Percentiles rank a stretch among this genome's conserved stretches.
Conservation (phyloP, 2,888 invertebrate species). For the Papilio elwesi region DNA sequence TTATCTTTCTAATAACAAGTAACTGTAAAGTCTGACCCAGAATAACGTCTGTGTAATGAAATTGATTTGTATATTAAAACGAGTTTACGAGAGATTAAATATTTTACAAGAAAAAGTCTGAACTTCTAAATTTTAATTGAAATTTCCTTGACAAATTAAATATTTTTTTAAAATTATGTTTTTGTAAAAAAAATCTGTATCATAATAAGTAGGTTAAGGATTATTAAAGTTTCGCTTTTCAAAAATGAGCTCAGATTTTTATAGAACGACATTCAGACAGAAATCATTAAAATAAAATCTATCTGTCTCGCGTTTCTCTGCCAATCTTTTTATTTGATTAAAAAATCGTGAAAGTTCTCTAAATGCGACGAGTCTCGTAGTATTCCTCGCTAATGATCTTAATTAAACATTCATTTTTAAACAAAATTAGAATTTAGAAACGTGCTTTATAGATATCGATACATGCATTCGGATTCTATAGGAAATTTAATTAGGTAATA, state of each 20-base stretch:
- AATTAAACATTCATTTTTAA: slow-evolving; percentile 51
- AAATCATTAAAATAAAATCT: slow-evolving; percentile 31
- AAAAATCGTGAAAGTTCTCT: slow-evolving; percentile 16
- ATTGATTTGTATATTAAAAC: background rate
- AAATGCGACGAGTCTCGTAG: slow-evolving; percentile 8
- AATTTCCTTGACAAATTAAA: background rate
- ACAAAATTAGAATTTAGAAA: background rate
- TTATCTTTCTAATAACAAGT: slow-evolving; percentile 21
- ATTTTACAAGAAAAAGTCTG: no score
- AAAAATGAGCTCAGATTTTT: slow-evolving; percentile 33
- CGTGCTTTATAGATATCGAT: background rate
- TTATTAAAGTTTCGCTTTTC: slow-evolving; percentile 28
- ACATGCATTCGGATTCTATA: background rate
- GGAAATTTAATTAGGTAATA: background rate
- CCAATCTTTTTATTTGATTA: slow-evolving; percentile 28
- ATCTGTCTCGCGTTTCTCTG: slow-evolving; percentile 25
- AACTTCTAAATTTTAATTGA: slow-evolving; percentile 1
- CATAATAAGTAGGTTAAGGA: slow-evolving; percentile 24
- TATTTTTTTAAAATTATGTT: background rate
- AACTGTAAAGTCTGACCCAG: slow-evolving; percentile 8
- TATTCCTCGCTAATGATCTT: slow-evolving; percentile 29
- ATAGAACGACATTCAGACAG: slow-evolving; percentile 26
- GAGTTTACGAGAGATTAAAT: no score
- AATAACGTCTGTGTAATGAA: background rate
- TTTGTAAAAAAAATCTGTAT: slow-evolving; percentile 19